Base-by-base conservation (phyloP, 1,140 invertebrate genomes). In the Mycetomoellerius zeteki region DNA sequence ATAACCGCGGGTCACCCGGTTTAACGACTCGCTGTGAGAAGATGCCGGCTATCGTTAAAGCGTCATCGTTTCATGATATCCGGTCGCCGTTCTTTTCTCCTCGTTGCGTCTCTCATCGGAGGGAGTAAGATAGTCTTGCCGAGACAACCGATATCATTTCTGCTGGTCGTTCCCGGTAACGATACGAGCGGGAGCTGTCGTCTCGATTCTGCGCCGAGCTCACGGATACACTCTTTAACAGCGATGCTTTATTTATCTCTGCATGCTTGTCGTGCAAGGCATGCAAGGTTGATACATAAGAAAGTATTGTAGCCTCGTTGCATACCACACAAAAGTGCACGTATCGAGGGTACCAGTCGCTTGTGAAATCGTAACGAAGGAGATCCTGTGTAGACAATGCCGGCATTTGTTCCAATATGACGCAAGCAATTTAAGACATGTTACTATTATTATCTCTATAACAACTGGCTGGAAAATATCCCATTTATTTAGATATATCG, bases 1-100 rank as follows among this genome's bases (percentile, higher is more conserved):
- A 92, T 91, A 86, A 81, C 73, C 69, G 77, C 76, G 21, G 77
- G 85, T 89, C 76, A 86, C 19, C 43, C 85, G 52, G 52, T 78
- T 90, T 73, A 87, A 90, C 58, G 72, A 89, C 69, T 75, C 37
- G 30, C 47, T 21, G 47, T 21, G n/a, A 43, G 47, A 73, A 88
- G 80, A 62, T 52, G 60, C 67, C 64, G 80, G 43, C 33, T 88
- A 65, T 85, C 56, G 58, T 64, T 77, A 78, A 65, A 77, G 16
- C 73, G 73, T 84, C 43, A 16, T 58, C 67, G 56, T 52, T 30
- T 69, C 27, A 24, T 30, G 76, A 86, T 80, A 65, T 67, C 52
- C 76, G 62, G 24, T 67, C 37, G 47, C 33, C 73, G n/a, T n/a
- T 47, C n/a, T 10, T 50, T 60, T 47, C 72, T 37, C 12, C 21